Evolutionary conservation across 2,113 vertebrate species (phyloP), one percentile per base, ranked within the genome.

Genomic region (Tragelaphus buxtoni): DNA sequence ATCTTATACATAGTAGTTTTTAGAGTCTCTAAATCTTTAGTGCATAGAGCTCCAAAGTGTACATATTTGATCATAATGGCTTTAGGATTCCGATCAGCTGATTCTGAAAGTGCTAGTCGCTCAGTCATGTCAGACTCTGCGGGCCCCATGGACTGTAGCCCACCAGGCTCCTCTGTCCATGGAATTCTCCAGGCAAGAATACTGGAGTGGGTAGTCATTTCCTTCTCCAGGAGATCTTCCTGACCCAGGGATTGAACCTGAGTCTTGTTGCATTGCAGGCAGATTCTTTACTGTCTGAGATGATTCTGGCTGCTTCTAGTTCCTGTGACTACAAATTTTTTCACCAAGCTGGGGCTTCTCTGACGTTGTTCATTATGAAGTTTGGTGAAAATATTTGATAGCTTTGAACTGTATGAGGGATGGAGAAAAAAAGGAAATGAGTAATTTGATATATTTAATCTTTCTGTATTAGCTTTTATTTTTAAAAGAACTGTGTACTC

Each of bases 401-500:
- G 18, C 72, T 81, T 93, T 80, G 93, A 84, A 92, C 49, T 42
- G 35, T 65, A 65, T 55, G 47, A 45, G 7, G 35, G 17, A 7
- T 30, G 13, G 65, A 3, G 5, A 22, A 20, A 26, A 47, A 35
- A 42, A 14, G 12, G 7, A 14, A 11, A 39, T 30, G 42, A 87
- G 5, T 91, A 45, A 14, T 88, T 82, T 72, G 63, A 28, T 16
- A 28, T 51, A 55, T 72, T 11, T 58, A 82, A 10, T 7, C 74
- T 89, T 94, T 72, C 56, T 88, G 30, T 81, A 17, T 22, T 61
- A 10, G 32, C 1, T 93, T 97, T 97, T 83, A 91, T 95, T 96
- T 97, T 96, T 81, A 26, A 86, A 96, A 97, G 88, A 97, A 94
- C 32, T 63, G 94, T 97, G 35, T 85, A 93, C 60, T 84, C 76